Evolutionary conservation across 2,113 vertebrate genomes (phyloP), one percentile per base, ranked within the genome.

Genomic region (Heterotilapia buettikoferi): DNA sequence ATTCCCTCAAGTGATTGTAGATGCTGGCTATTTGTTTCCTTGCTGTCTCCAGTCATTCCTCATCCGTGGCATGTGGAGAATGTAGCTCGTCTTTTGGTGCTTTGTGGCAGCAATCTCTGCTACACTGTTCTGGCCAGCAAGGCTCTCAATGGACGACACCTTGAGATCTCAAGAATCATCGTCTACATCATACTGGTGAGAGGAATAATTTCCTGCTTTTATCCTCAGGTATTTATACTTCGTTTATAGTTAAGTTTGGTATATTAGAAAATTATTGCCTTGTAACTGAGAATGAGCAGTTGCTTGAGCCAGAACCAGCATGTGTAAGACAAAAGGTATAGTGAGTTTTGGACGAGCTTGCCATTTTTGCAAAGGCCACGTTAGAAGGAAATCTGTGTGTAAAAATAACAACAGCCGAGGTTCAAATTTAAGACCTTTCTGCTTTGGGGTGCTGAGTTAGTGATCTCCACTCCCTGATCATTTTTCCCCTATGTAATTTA

Each of bases 41-140:
- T 12, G 9, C 52, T 4, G 4, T 61, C 26, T 63, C 19, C 92
- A 99, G 98, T 95, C 6, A 86, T 98, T 84, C 98, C 98, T 16
- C 93, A 85, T 63, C 96, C 96, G 5, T 99, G 98, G 98, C 96
- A 98, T 50, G 80, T 97, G 90, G 98, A 99, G 94, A 99, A 98
- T 79, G 95, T 96, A 2, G 98, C 97, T 16, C 97, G 97, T 24
- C 97, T 99, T 24, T 96, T 99, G 33, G 96, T 98, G 13, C 95
- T 98, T 21, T 97, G 97, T 4, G 98, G 98, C 14, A 98, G 96
- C 87, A 95, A 47, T 76, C 94, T 98, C 76, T 98, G 98, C 95
- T 98, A 97, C 94, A 96, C 93, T 1, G 95, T 98, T 86, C 92
- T 99, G 95, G 97, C 97, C 86, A 98, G 96, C 87, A 98, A 97